phyloP scores from a whole-genome alignment of 2,888 invertebrate species.

The Melanostoma mellinum region DNA sequence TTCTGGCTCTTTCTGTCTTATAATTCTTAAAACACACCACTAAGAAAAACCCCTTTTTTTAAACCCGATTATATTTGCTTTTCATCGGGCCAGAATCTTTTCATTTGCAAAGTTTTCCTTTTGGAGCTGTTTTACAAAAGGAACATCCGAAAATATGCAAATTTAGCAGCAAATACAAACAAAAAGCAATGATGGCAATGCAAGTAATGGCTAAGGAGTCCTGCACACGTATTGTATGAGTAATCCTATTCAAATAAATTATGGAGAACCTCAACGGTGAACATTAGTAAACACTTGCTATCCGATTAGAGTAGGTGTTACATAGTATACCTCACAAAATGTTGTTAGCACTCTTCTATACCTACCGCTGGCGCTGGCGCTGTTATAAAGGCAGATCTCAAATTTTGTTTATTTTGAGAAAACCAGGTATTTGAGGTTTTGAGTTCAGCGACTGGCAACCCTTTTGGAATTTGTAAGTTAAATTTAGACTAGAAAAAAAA shows the following conservation, averaged over 20 bases:
- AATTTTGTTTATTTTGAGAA: no score
- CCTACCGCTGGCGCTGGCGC: no score
- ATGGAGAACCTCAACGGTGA: no score
- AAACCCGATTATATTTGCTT: conserved; percentile 47
- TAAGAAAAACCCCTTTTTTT: conserved; percentile 16
- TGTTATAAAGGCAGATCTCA: no score
- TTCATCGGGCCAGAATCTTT: conserved; percentile 30
- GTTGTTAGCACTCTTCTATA: no score
- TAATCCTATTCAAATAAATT: not conserved
- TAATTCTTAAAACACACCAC: conserved; percentile 15
- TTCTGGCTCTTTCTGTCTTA: conserved; percentile 26
- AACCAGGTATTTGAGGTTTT: no score
- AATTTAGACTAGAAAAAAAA: no score
- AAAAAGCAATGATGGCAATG: not conserved
- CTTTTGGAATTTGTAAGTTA: no score
- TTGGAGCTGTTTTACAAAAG: conserved; percentile 20
- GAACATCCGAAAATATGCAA: conserved; percentile 30
- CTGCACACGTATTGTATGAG: not conserved
- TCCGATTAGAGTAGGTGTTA: not conserved
- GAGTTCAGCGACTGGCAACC: no score
- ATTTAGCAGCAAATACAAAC: conserved; percentile 9
- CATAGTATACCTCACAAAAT: no score
- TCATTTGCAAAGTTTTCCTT: conserved; percentile 16
- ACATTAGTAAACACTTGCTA: not conserved
- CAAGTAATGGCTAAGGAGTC: conserved; percentile 1